Evolutionary conservation across 2,113 vertebrate genomes (phyloP), one percentile per base, ranked within the genome.

Genomic region (Poeciliopsis prolifica): DNA sequence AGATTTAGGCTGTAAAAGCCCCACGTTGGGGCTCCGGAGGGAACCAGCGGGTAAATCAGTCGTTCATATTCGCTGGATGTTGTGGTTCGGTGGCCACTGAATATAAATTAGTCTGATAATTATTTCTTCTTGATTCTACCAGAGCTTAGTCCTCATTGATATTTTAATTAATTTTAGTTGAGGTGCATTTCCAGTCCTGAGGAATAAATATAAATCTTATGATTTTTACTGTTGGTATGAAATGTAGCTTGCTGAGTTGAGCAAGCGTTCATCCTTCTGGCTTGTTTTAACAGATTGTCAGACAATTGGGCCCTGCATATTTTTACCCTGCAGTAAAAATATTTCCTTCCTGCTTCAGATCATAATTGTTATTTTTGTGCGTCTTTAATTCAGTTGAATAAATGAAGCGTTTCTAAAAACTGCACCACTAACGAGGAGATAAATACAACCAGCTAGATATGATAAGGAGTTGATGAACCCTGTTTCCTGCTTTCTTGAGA

Each of bases 401-500:
- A 37, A 33, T 33, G 0, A 3, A 30, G 5, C 37, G 26, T 1
- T 61, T 19, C 74, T 73, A 54, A 74, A 37, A 74, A 37, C 68
- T 30, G 67, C 8, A 15, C 29, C 1, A 61, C 48, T 37, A 74
- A 28, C 61, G 12, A 63, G 13, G 9, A 26, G 30, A 5, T n/a
- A 8, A 66, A 31, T 65, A 54, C 22, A 24, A 42, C 22, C 54
- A 37, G 54, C 60, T 40, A 1, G 3, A 31, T 28, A n/a, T 60
- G 66, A 65, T n/a, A 37, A 35, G 62, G n/a, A 42, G 14, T 68
- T n/a, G 62, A 73, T 68, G 44, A 65, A 54, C 28, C 5, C 40
- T 31, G 66, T n/a, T 76, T 78, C 58, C 35, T 60, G 19, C 40
- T 30, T 68, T 68, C 24, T 58, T 74, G 65, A 44, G 33, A 74